A percentile compares a stretch with the other conserved stretches of the same genome.
These are phyloP conservation scores for Apodemus agrarius DNA, from an alignment of 2,797 vertebrate species.

Conservation along the genomic window DNA sequence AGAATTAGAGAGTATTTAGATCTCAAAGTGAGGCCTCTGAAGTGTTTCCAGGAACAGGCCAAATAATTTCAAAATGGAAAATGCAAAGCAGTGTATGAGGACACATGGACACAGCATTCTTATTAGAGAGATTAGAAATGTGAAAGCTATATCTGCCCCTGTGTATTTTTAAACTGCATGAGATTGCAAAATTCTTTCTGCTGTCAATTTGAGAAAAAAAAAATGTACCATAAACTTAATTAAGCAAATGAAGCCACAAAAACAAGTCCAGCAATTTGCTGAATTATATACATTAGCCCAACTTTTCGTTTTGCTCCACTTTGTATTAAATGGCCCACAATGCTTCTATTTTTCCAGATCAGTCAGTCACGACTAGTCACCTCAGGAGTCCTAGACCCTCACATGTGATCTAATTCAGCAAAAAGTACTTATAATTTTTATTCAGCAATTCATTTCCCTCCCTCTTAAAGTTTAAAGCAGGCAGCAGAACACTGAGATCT, in stretches of 20 bases:
- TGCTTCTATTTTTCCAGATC: neutral
- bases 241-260: slow-evolving; percentile 53
- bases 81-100: slow-evolving; percentile 9
- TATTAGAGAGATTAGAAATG: slow-evolving; percentile 10
- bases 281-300: neutral
- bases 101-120: neutral
- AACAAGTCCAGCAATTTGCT: neutral
- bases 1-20: neutral
- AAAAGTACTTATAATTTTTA: neutral
- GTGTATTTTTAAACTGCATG: slow-evolving; percentile 17
- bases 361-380: neutral
- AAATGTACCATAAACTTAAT: neutral
- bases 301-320: neutral
- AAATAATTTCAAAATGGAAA: slow-evolving; percentile 19
- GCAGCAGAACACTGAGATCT: neutral
- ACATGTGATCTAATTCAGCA: neutral
- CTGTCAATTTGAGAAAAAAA: neutral
- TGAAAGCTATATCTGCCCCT: neutral
- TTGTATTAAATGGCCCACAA: neutral
- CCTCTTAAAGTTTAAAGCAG: neutral
- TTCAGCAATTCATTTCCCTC: neutral
- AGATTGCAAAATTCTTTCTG: neutral
- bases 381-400: neutral
- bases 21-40: neutral
- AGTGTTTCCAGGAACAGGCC: neutral